A percentile compares a stretch with the other conserved stretches of the same genome.
phyloP scores from a whole-genome alignment of 2,113 vertebrate species.

The Caranx melampygus region DNA sequence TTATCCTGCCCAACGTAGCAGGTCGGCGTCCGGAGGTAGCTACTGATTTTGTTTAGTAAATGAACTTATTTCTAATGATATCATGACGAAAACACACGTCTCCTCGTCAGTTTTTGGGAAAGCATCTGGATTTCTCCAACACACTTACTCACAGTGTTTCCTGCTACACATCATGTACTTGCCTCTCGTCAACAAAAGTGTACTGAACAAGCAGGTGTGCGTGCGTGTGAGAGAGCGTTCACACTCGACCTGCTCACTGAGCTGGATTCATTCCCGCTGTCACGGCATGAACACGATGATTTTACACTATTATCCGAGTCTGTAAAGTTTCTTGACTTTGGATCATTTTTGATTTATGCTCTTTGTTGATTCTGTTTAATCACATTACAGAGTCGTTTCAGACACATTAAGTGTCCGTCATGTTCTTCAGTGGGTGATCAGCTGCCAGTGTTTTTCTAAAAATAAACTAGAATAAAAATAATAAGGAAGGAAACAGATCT shows the following conservation, averaged over 20 bases:
- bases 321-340: not conserved
- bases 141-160: not conserved
- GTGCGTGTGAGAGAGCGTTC: conserved; percentile 16
- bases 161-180: not conserved
- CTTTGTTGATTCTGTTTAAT: too few relatives aligned
- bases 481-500: not conserved
- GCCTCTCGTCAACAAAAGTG: not conserved
- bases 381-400: not conserved
- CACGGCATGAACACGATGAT: not conserved
- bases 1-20: not conserved
- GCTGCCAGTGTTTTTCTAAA: not conserved
- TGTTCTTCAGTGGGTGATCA: not conserved
- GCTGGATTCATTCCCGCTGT: not conserved
- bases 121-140: not conserved
- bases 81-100: not conserved
- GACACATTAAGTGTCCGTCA: not conserved
- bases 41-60: not conserved
- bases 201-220: not conserved
- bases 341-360: too few relatives aligned
- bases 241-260: not conserved
- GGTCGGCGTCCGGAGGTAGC: not conserved
- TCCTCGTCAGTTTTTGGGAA: not conserved
- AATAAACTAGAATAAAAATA: not conserved
- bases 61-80: not conserved
- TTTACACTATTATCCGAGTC: not conserved